These are phyloP conservation scores for Acrocephalus kingi DNA, from an alignment of 2,113 vertebrate genomes.

Conservation along the genomic window DNA sequence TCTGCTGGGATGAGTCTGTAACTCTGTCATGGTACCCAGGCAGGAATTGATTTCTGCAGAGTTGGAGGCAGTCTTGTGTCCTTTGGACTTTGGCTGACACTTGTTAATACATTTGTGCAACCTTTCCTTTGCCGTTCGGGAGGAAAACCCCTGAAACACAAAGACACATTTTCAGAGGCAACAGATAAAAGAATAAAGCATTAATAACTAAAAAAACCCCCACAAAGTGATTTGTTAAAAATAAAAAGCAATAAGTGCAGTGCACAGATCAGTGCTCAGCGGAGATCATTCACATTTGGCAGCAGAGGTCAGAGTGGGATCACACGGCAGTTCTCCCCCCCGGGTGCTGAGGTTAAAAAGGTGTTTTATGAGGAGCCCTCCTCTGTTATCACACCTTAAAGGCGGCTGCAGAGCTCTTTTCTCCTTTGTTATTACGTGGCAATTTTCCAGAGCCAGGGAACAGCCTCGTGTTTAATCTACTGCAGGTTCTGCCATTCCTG, in stretches of 20 bases:
- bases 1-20: background rate
- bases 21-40: background rate
- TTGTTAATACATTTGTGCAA: background rate
- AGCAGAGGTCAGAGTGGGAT: background rate
- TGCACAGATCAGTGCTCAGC: background rate
- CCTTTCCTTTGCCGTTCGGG: background rate
- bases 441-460: background rate
- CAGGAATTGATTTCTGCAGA: background rate
- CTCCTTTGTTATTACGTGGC: background rate
- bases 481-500: background rate
- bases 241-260: background rate
- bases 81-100: background rate
- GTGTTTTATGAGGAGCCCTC: background rate
- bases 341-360: conserved; percentile 1
- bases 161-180: background rate
- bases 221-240: background rate
- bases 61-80: background rate
- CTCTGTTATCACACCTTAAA: background rate
- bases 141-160: background rate
- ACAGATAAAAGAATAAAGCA: background rate
- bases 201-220: background rate
- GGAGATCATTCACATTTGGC: background rate
- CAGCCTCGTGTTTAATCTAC: background rate
- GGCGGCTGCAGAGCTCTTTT: background rate
- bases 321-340: background rate